A percentile compares a stretch with the other conserved stretches of the same genome.
These are phyloP conservation scores for Spodoptera litura DNA, from an alignment of 1,140 invertebrate genomes.

Conservation along the genomic window DNA sequence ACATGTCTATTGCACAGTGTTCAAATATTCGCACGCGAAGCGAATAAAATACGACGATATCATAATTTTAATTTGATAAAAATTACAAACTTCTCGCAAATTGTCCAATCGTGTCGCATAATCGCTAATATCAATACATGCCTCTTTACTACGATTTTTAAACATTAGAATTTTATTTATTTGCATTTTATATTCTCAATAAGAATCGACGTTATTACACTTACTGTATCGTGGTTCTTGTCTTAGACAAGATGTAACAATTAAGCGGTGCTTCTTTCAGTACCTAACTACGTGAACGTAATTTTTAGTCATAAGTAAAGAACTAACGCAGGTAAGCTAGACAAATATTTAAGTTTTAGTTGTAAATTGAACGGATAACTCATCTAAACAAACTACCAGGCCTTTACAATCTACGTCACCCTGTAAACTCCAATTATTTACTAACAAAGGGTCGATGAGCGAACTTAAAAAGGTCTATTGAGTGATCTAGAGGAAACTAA, in stretches of 20 bases:
- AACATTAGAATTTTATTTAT: slow-evolving; percentile 44
- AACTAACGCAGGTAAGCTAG: not conserved
- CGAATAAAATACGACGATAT: slow-evolving; percentile 49
- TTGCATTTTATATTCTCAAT: slow-evolving; percentile 36
- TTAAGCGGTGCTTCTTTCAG: slow-evolving; percentile 53
- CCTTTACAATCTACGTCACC: slow-evolving; percentile 57
- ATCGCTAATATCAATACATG: slow-evolving; percentile 49
- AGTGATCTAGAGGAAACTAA: slow-evolving; percentile 51
- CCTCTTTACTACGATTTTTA: slow-evolving; percentile 47
- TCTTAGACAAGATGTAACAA: slow-evolving; percentile 58
- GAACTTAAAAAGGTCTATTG: slow-evolving; percentile 36
- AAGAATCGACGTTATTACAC: slow-evolving; percentile 49
- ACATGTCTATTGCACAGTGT: slow-evolving; percentile 20
- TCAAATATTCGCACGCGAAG: slow-evolving; percentile 54
- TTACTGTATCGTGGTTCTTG: slow-evolving; percentile 49
- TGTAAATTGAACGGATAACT: slow-evolving; percentile 2
- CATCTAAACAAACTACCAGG: slow-evolving; percentile 39
- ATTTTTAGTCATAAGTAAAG: slow-evolving; percentile 3
- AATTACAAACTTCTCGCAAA: slow-evolving; percentile 51
- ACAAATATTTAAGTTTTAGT: not conserved
- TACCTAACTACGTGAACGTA: slow-evolving; percentile 35
- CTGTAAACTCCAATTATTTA: slow-evolving; percentile 57
- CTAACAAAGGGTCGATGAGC: slow-evolving; percentile 17
- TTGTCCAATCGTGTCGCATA: slow-evolving; percentile 37
- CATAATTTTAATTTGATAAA: slow-evolving; percentile 48